phyloP scores from a whole-genome alignment of 2,888 invertebrate genomes.

The Pegoplata infirma region DNA sequence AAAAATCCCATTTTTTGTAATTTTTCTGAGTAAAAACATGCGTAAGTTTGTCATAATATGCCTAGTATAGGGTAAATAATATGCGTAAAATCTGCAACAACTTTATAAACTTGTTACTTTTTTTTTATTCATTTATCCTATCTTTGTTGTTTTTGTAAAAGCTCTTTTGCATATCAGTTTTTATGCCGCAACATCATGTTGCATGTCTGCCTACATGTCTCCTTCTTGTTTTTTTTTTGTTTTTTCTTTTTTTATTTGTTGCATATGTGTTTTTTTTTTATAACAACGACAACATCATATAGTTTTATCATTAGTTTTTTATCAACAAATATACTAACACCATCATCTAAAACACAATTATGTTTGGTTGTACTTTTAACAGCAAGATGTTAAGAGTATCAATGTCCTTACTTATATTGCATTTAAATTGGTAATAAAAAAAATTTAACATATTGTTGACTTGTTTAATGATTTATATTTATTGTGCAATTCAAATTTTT shows the following conservation, averaged over 20 bases:
- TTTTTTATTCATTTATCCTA: slow-evolving; percentile 29
- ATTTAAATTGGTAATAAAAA: slow-evolving; percentile 11
- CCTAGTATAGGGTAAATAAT: no score
- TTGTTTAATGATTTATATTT: slow-evolving; percentile 40
- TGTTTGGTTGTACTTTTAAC: background rate
- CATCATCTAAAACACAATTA: background rate
- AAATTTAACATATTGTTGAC: slow-evolving; percentile 37
- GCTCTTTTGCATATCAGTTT: slow-evolving; percentile 60
- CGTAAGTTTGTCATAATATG: slow-evolving; percentile 50
- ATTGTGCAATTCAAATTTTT: no score
- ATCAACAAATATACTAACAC: slow-evolving; percentile 41
- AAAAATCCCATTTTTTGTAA: no score
- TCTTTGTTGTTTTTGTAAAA: slow-evolving; percentile 36
- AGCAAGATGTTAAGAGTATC: background rate
- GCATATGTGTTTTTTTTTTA: slow-evolving; percentile 2
- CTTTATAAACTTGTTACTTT: slow-evolving; percentile 45
- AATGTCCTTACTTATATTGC: slow-evolving; percentile 26
- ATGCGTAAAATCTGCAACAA: no score
- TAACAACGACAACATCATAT: slow-evolving; percentile 31
- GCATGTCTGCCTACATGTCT: slow-evolving; percentile 57
- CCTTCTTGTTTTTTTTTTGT: slow-evolving; percentile 16
- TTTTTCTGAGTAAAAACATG: no score
- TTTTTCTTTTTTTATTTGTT: slow-evolving; percentile 4
- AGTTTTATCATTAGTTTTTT: slow-evolving; percentile 22
- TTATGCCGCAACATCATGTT: slow-evolving; percentile 60